Base-by-base conservation (phyloP, 2,888 invertebrate genomes). In the Caenorhabditis sp. region DNA sequence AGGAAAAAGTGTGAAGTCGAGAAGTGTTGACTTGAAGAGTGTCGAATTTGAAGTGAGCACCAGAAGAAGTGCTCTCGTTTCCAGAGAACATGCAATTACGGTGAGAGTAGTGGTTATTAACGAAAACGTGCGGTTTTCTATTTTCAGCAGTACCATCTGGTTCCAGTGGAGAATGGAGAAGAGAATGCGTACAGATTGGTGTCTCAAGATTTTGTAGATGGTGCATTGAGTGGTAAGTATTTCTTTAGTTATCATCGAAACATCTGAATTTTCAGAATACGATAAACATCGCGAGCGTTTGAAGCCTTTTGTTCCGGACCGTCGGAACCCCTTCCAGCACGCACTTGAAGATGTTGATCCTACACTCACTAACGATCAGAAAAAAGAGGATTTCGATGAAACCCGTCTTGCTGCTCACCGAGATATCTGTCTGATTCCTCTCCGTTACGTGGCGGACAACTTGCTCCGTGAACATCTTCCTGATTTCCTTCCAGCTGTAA, bases 71-170 rank as follows among this genome's bases (percentile, higher is more conserved):
- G 80, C 80, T 31, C 12, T 80, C 4, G 79, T 76, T 1, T 24
- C 47, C 3, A 70, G 83, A 38, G 83, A 83, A 28, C 83, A 83
- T 49, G 74, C 74, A 0, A 75, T 79, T 19, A 75, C 79, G 58
- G 82, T 82, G 56, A 61, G 24, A 19, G n/a, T 31, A 10, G 19
- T 8, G 22, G 19, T 8, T 12, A 10, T 75, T 24, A 4, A 35
- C 24, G 31, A 51, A 10, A 22, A 49, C n/a, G 22, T 38, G 3
- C 7, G 10, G 47, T n/a, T 31, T 35, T 3, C 41, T 0, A 16
- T 31, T 59, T 84, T 24, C 59, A 86, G 86, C 68, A 81, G 56
- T 86, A 72, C 66, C 84, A 86, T 35, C 66, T 86, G 66, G 68
- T 86, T 49, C 80, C 84, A 0, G 83, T 85, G 7, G 83, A 81